Evolutionary conservation across 2,113 vertebrate species (phyloP).

Genomic region (Campylomormyrus numenius): DNA sequence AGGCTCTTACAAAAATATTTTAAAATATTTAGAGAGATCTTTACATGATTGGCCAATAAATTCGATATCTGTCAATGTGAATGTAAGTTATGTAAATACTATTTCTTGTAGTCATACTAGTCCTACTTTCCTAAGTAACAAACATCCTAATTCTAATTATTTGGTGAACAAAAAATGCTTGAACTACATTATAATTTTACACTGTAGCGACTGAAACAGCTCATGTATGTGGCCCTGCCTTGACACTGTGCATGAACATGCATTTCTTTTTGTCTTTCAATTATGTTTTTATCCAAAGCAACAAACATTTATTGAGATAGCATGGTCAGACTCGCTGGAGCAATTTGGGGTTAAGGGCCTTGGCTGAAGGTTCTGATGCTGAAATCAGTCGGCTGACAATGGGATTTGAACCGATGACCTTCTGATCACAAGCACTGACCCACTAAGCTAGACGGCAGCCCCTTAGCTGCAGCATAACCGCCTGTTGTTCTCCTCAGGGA

Average conservation of each 20-base stretch:
- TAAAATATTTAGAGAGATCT: neutral
- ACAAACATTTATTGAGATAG: neutral
- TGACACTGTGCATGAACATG: neutral
- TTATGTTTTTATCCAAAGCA: neutral
- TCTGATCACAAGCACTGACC: neutral
- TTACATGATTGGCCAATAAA: neutral
- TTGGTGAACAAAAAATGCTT: neutral
- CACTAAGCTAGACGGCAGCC: neutral
- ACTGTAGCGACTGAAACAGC: neutral
- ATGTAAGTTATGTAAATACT: neutral
- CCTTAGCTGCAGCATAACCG: neutral
- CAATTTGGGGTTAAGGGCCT: neutral
- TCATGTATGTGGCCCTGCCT: neutral
- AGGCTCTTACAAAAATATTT: neutral
- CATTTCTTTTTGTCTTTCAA: no score
- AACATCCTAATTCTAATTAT: neutral
- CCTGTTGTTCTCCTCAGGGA: slow-evolving; percentile 56
- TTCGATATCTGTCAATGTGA: neutral
- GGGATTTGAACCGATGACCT: neutral
- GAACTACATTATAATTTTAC: neutral
- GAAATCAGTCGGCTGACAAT: neutral
- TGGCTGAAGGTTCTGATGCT: neutral
- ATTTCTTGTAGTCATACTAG: neutral
- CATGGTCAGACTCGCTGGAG: neutral
- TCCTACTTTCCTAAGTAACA: neutral